Conservation (phyloP, 2,797 vertebrate species). For the Chelidonichthys spinosus region DNA sequence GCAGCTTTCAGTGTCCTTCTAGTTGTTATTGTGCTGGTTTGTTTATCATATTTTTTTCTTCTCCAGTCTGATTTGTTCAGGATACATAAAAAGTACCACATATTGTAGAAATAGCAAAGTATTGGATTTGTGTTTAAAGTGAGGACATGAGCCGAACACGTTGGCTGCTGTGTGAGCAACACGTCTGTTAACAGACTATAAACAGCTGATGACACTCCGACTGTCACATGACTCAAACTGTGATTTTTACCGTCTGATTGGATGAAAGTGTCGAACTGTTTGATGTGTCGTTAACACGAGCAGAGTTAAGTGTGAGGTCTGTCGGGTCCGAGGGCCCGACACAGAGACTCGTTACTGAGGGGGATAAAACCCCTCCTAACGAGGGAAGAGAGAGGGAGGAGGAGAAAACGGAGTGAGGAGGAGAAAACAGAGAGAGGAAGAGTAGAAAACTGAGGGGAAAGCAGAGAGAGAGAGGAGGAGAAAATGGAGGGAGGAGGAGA, state of each 20-base stretch:
- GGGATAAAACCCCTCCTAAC: neutral
- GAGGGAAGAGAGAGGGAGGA: too few relatives aligned
- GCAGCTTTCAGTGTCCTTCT: too few relatives aligned
- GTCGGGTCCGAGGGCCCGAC: conserved; percentile 7
- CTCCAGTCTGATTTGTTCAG: too few relatives aligned
- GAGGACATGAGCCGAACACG: neutral
- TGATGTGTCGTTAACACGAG: too few relatives aligned
- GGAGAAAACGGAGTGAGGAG: too few relatives aligned
- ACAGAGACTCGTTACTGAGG: neutral
- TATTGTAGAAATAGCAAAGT: neutral
- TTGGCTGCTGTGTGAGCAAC: neutral
- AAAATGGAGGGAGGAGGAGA: too few relatives aligned
- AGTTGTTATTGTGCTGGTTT: too few relatives aligned
- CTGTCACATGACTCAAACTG: conserved; percentile 23
- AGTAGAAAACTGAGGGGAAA: too few relatives aligned
- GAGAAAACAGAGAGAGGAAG: too few relatives aligned
- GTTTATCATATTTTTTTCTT: too few relatives aligned
- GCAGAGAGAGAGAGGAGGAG: too few relatives aligned
- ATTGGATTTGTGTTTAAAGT: neutral
- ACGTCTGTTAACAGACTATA: neutral
- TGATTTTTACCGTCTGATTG: conserved; percentile 20
- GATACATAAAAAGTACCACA: too few relatives aligned
- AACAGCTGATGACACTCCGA: conserved; percentile 21
- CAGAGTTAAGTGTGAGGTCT: conserved; percentile 8
- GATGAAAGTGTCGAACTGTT: neutral